Conservation (phyloP, 2,888 invertebrate genomes). For the Strigamia transsilvanica region DNA sequence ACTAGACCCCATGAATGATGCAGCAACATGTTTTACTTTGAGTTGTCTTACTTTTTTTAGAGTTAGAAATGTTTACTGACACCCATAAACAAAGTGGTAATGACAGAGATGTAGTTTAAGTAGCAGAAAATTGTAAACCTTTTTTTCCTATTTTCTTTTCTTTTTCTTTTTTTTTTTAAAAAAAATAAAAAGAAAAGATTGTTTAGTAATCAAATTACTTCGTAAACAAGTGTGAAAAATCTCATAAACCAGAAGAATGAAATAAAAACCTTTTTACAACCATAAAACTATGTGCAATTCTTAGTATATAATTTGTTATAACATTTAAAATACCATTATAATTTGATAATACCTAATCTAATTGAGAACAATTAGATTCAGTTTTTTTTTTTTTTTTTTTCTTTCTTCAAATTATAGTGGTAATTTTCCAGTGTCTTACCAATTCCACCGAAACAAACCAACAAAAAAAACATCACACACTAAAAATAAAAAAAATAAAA, state of each 20-base stretch:
- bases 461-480: not conserved
- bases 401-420: no score
- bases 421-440: not conserved
- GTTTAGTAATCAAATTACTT: constrained; percentile 34
- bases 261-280: constrained; percentile 3
- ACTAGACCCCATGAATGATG: not conserved
- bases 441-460: not conserved
- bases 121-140: not conserved
- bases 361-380: no score
- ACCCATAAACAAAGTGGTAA: not conserved
- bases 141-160: no score
- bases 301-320: not conserved
- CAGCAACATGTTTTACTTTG: not conserved
- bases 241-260: constrained; percentile 6
- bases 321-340: no score
- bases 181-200: not conserved
- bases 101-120: not conserved
- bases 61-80: not conserved
- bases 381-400: no score
- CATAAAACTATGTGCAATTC: constrained; percentile 19
- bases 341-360: no score
- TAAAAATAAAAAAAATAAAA: not conserved
- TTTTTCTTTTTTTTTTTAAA: not conserved
- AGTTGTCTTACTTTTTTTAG: not conserved
- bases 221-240: constrained; percentile 46